A percentile compares a stretch with the other conserved stretches of the same genome.
These are phyloP conservation scores for Potamilus streckersoni DNA, from an alignment of 1,140 invertebrate species.

Conservation along the genomic window DNA sequence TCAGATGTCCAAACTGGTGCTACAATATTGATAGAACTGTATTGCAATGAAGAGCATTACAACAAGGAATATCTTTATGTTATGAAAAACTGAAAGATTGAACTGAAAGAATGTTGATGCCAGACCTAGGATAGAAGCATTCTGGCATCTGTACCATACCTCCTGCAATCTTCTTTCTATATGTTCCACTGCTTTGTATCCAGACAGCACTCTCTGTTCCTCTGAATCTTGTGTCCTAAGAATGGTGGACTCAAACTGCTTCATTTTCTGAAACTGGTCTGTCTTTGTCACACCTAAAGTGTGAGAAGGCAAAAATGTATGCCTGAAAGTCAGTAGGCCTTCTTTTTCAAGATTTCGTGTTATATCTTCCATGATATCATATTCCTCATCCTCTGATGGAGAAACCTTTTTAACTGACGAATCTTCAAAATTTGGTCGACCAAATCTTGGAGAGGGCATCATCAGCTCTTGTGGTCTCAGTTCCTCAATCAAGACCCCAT, in stretches of 20 bases:
- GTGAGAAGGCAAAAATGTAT: conserved; percentile 55
- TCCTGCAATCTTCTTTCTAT: conserved; percentile 52
- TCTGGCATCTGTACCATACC: conserved; percentile 30
- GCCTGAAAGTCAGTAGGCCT: conserved; percentile 32
- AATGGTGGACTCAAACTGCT: conserved; percentile 54
- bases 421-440: conserved; percentile 6
- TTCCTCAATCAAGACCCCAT: conserved; percentile 48
- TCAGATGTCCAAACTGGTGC: background rate
- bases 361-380: conserved; percentile 33
- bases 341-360: conserved; percentile 29
- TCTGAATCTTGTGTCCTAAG: conserved; percentile 55
- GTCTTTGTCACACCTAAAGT: conserved; percentile 56
- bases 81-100: background rate
- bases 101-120: too few relatives aligned
- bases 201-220: conserved; percentile 58
- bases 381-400: conserved; percentile 22
- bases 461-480: conserved; percentile 50
- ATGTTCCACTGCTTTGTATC: conserved; percentile 56
- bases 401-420: conserved; percentile 11
- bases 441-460: conserved; percentile 33
- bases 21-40: background rate
- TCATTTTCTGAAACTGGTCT: conserved; percentile 61
- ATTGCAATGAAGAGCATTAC: too few relatives aligned
- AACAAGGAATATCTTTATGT: background rate
- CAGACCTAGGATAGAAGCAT: background rate